These are phyloP conservation scores for Arnoldichthys spilopterus DNA, from an alignment of 2,797 vertebrate genomes.

Conservation along the genomic window DNA sequence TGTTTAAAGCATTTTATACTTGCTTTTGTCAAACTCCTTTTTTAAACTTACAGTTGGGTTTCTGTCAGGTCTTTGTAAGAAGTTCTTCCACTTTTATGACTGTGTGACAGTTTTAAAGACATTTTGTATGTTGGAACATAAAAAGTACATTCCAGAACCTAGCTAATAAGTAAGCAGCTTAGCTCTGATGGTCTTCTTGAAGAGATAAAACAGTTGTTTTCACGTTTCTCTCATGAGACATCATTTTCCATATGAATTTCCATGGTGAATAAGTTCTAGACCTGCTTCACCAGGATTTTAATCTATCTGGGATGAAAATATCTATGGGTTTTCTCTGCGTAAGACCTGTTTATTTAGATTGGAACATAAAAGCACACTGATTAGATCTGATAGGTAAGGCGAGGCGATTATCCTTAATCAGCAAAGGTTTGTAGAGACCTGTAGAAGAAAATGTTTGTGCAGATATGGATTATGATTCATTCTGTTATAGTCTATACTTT, in stretches of 20 bases:
- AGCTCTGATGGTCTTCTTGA: slow-evolving; percentile 7
- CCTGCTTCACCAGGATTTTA: background rate
- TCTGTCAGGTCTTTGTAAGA: background rate
- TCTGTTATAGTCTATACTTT: background rate
- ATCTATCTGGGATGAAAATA: too few species aligned
- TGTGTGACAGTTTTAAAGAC: background rate
- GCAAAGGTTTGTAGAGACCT: background rate
- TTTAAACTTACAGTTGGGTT: background rate
- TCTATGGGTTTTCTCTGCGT: too few species aligned
- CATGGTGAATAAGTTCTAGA: background rate
- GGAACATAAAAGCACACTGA: too few species aligned
- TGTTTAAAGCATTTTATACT: too few species aligned
- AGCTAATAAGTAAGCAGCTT: slow-evolving; percentile 62
- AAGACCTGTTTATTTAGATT: too few species aligned
- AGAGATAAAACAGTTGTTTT: slow-evolving; percentile 18
- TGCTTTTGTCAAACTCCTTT: background rate
- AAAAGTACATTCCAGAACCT: slow-evolving; percentile 30
- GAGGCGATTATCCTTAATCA: background rate
- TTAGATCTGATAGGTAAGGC: too few species aligned
- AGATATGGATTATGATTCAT: background rate
- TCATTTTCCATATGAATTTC: background rate
- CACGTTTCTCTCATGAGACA: background rate
- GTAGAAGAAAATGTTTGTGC: background rate
- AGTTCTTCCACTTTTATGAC: background rate
- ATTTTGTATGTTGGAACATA: background rate